phyloP scores from a whole-genome alignment of 2,113 vertebrate species.

The Camelus dromedarius region DNA sequence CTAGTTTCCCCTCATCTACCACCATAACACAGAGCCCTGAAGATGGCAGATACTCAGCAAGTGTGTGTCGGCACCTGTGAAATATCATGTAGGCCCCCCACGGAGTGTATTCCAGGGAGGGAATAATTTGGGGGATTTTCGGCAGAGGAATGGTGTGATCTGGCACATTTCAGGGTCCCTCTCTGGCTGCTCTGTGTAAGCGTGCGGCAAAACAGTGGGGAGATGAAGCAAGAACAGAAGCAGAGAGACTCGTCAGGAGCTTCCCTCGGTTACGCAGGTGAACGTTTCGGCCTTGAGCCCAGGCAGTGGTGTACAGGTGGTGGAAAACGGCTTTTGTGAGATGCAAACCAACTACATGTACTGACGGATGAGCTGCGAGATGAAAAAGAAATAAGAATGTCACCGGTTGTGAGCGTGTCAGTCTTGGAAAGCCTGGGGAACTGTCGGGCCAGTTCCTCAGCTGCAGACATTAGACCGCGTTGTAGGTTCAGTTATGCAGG shows the following conservation, averaged over 20 bases:
- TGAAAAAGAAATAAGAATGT: constrained; percentile 3
- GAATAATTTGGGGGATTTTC: neutral
- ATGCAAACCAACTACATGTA: neutral
- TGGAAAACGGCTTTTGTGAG: neutral
- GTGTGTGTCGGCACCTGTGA: neutral
- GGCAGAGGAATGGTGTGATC: neutral
- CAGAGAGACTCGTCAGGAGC: neutral
- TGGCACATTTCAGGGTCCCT: neutral
- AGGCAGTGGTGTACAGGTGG: neutral
- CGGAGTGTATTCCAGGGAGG: neutral
- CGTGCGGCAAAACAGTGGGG: neutral
- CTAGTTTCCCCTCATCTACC: neutral
- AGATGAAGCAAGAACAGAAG: neutral
- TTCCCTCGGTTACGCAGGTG: neutral
- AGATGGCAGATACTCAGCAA: neutral
- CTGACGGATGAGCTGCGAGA: neutral
- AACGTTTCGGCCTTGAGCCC: neutral
- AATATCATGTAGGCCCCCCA: neutral
- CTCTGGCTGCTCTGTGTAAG: neutral
- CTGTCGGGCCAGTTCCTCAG: neutral
- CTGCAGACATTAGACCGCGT: constrained; percentile 47
- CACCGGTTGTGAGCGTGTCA: neutral
- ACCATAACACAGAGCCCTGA: neutral
- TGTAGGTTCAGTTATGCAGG: constrained; percentile 31
- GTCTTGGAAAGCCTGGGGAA: constrained; percentile 2